Evolutionary conservation across 2,797 vertebrate species (phyloP).

Genomic region (Centropyge bicolor): DNA sequence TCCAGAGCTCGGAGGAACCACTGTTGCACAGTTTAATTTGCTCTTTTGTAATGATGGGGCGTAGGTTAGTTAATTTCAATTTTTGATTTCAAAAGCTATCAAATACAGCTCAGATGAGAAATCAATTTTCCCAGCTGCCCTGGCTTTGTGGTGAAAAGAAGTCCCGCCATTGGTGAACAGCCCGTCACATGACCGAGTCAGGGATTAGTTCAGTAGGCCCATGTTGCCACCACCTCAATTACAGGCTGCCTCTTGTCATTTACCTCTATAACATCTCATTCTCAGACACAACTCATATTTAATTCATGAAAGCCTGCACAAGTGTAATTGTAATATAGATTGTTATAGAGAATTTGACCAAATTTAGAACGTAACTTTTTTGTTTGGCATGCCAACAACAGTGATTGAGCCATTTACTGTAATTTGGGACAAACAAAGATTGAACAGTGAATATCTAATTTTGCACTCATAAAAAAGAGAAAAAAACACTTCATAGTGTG

Average conservation of each 20-base stretch:
- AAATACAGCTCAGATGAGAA: conserved; percentile 99
- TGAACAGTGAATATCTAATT: conserved; percentile 40
- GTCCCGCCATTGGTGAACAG: conserved; percentile 89
- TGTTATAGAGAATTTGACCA: conserved; percentile 93
- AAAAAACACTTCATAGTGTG: background rate
- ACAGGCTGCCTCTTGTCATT: conserved; percentile 99
- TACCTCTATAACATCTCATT: conserved; percentile 99
- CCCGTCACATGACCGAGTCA: conserved; percentile 90
- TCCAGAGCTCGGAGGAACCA: conserved; percentile 89
- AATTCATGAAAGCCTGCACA: conserved; percentile 98
- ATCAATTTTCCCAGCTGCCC: conserved; percentile 99
- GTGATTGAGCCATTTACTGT: conserved; percentile 87
- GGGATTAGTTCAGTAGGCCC: conserved; percentile 99
- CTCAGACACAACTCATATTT: conserved; percentile 99
- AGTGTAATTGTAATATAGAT: conserved; percentile 99
- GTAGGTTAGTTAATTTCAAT: conserved; percentile 99
- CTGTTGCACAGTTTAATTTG: conserved; percentile 97
- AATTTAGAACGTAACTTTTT: conserved; percentile 91
- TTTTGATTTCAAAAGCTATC: conserved; percentile 99
- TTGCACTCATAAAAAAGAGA: conserved; percentile 10
- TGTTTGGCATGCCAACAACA: conserved; percentile 89
- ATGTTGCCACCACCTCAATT: conserved; percentile 99
- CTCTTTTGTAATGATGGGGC: conserved; percentile 98
- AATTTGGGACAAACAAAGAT: conserved; percentile 82
- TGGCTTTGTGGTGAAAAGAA: conserved; percentile 92